These are phyloP conservation scores for Eutolmus rufibarbis DNA, from an alignment of 2,888 invertebrate species.

Conservation along the genomic window DNA sequence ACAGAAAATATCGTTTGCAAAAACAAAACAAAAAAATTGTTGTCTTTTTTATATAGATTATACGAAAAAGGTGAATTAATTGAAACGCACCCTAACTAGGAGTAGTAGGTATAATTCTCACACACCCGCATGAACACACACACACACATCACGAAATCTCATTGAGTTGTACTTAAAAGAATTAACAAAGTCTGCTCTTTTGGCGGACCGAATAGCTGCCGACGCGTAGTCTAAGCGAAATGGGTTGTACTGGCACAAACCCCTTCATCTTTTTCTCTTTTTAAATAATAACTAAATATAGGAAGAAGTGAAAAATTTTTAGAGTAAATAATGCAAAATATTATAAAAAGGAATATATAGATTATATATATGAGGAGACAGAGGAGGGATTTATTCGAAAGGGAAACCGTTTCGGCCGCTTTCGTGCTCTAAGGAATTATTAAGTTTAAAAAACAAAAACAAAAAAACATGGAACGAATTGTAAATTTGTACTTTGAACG, in stretches of 20 bases:
- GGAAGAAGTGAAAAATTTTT: slow-evolving; percentile 19
- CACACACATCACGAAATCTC: slow-evolving; percentile 36
- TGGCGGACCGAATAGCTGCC: slow-evolving; percentile 12
- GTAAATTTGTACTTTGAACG: slow-evolving; percentile 48
- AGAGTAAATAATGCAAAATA: slow-evolving; percentile 20
- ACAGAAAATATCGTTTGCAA: slow-evolving; percentile 21
- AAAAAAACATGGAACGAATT: slow-evolving; percentile 33
- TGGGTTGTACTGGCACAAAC: slow-evolving; percentile 44
- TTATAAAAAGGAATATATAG: slow-evolving; percentile 4
- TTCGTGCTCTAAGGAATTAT: slow-evolving; percentile 33
- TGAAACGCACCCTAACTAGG: slow-evolving; percentile 42
- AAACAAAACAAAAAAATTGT: slow-evolving; percentile 23
- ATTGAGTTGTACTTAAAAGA: slow-evolving; percentile 43
- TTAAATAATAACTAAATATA: slow-evolving; percentile 36
- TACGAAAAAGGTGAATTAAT: not conserved
- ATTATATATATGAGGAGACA: slow-evolving; percentile 5
- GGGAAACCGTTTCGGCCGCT: slow-evolving; percentile 8
- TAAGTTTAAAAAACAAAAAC: slow-evolving; percentile 37
- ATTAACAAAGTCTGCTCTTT: slow-evolving; percentile 17
- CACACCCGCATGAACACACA: not conserved
- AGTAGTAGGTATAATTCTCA: slow-evolving; percentile 32
- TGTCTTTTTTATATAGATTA: slow-evolving; percentile 6
- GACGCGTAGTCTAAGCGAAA: slow-evolving; percentile 24
- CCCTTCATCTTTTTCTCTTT: slow-evolving; percentile 34
- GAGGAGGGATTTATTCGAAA: slow-evolving; percentile 3